Percentiles rank a stretch among this genome's conserved stretches.
phyloP scores from a whole-genome alignment of 2,888 invertebrate genomes.

The Harpagoxenus sublaevis region DNA sequence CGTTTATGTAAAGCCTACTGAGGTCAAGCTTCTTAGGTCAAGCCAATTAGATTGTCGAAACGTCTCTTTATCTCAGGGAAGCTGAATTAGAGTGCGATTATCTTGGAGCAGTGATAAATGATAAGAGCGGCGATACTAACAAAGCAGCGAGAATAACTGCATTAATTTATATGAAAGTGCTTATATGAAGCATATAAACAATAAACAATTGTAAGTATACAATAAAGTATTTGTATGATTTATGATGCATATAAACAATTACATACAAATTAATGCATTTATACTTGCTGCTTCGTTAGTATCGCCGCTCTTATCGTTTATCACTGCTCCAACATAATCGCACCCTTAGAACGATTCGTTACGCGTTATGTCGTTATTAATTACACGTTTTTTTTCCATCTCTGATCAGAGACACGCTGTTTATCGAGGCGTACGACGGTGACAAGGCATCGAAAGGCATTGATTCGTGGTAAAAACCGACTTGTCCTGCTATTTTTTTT shows the following conservation, averaged over 20 bases:
- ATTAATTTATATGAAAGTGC: too few species aligned
- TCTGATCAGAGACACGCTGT: background rate
- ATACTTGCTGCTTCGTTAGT: too few species aligned
- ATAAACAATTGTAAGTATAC: too few species aligned
- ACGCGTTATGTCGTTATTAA: background rate
- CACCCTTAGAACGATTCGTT: background rate
- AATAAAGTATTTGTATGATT: too few species aligned
- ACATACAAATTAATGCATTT: too few species aligned
- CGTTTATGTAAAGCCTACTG: background rate
- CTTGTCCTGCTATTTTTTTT: constrained; percentile 28
- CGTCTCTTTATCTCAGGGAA: background rate
- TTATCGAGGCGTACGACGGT: constrained; percentile 10
- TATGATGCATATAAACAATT: too few species aligned
- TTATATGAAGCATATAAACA: too few species aligned
- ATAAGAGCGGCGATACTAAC: too few species aligned
- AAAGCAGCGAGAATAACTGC: too few species aligned
- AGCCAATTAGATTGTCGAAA: background rate
- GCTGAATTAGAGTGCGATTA: background rate
- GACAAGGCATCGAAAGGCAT: background rate
- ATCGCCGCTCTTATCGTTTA: too few species aligned
- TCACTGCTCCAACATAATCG: too few species aligned
- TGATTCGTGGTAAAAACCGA: constrained; percentile 53
- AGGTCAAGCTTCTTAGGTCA: background rate
- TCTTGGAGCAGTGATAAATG: too few species aligned
- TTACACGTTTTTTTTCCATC: background rate